These are phyloP conservation scores for Manis pentadactyla DNA, from an alignment of 2,797 vertebrate species.

Conservation along the genomic window DNA sequence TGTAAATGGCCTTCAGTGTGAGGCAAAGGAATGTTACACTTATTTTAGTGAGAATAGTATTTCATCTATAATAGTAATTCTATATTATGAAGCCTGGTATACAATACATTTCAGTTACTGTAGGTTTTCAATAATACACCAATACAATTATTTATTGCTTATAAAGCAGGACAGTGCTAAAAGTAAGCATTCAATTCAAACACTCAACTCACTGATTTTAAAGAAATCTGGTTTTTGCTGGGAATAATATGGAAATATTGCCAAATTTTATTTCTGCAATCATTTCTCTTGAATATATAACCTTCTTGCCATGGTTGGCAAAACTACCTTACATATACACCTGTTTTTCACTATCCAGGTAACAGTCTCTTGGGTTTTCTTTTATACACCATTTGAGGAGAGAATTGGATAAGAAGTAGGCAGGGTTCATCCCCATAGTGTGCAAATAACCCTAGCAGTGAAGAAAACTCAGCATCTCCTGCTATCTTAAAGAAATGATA, in stretches of 20 bases:
- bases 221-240: neutral
- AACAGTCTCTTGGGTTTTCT: neutral
- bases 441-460: neutral
- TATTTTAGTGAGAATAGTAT: conserved; percentile 19
- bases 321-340: neutral
- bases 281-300: neutral
- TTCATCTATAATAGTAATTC: conserved; percentile 28
- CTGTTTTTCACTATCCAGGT: neutral
- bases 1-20: neutral
- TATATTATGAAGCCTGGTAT: neutral
- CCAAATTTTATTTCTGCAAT: conserved; percentile 10
- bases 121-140: neutral
- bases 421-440: neutral
- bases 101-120: neutral
- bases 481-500: neutral
- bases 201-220: conserved; percentile 34
- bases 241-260: conserved; percentile 12
- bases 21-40: neutral
- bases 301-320: neutral
- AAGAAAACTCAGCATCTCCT: neutral
- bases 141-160: neutral
- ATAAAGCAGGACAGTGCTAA: neutral
- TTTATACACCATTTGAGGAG: neutral
- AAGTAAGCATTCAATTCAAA: conserved; percentile 23
- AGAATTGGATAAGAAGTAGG: neutral